Evolutionary conservation across 2,888 invertebrate genomes (phyloP).

Genomic region (Mesodorylaimus sp.): DNA sequence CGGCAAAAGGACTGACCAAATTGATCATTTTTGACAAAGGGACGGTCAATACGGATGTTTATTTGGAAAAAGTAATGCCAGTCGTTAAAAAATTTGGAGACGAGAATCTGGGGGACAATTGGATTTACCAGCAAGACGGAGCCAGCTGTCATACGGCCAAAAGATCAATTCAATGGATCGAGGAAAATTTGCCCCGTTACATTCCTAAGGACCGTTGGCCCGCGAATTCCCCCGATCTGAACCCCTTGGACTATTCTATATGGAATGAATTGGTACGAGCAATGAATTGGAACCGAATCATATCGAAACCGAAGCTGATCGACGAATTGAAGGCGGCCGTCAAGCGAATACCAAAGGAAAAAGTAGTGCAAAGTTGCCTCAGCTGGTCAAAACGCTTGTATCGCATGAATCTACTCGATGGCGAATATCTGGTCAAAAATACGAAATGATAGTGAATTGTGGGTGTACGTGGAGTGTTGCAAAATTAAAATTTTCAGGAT

Average conservation of each 20-base stretch:
- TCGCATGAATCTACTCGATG: background rate
- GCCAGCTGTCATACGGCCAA: background rate
- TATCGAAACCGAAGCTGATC: background rate
- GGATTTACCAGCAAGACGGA: conserved; percentile 1
- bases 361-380: background rate
- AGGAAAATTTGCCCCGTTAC: background rate
- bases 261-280: background rate
- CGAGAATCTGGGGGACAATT: background rate
- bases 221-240: conserved; percentile 1
- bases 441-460: too few species aligned
- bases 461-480: too few species aligned
- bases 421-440: too few species aligned
- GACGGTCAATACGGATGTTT: background rate
- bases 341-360: background rate
- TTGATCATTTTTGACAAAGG: background rate
- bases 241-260: background rate
- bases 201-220: background rate
- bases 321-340: background rate
- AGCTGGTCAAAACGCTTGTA: background rate
- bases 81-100: background rate
- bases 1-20: background rate
- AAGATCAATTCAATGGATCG: background rate
- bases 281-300: background rate
- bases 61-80: background rate
- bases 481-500: too few species aligned